Base-by-base conservation (phyloP, 2,797 vertebrate species). In the Prionace glauca region DNA sequence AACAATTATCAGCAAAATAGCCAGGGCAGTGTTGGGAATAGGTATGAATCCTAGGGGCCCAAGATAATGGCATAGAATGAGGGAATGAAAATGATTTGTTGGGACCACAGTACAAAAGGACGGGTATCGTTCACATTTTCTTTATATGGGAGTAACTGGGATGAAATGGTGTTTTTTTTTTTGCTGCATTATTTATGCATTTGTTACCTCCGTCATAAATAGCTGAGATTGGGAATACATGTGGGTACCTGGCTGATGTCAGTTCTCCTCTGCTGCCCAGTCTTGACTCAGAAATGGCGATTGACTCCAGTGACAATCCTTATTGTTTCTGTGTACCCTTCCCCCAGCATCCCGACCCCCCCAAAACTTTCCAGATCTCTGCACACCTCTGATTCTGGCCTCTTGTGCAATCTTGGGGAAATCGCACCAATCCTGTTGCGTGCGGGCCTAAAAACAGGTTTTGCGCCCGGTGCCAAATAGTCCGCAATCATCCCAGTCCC, bases 1-100 rank as follows among this genome's bases (percentile, higher is more conserved):
- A 77, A 74, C 69, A 95, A 77, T 94, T 72, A 94, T 94, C 45
- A 72, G 67, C 5, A 94, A 72, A 94, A 94, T 74, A 94, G 71
- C 26, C 41, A 74, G n/a, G 32, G 8, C 62, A 92, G 90, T 20
- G 22, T 22, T 18, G 41, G 20, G 69, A 24, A 92, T 92, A 92
- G 22, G n/a, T 32, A 69, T 9, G 69, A 92, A 67, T 92, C 90
- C 62, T n/a, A 69, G 24, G 26, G 69, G 41, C 12, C 11, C 36
- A 77, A 77, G 45, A n/a, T 77, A 41, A 14, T 29, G 41, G 26
- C 71, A 20, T 26, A 32, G 26, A 50, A 91, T 60, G 26, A 62
- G 29, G 7, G 14, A 62, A 56, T 56, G n/a, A 91, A 62, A 60
- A 12, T 65, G 56, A 14, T 91, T 91, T 91, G 56, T 16, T 91